These are phyloP conservation scores for Siniperca knerii DNA, from an alignment of 2,113 vertebrate species.

Conservation along the genomic window DNA sequence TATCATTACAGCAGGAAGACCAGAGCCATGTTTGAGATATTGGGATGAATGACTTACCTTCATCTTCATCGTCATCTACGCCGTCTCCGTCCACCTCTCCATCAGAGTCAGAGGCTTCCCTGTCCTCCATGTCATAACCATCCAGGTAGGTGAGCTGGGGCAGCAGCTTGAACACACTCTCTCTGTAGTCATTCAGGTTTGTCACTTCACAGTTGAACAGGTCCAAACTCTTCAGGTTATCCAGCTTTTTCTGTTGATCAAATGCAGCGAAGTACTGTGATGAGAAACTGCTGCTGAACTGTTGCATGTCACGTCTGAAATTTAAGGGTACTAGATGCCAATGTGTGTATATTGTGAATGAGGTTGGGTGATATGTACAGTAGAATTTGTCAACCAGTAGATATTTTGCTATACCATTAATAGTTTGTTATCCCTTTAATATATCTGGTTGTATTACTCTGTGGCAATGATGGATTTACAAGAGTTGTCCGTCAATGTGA, in stretches of 20 bases:
- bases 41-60: slow-evolving; percentile 78
- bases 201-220: slow-evolving; percentile 97
- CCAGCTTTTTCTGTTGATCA: slow-evolving; percentile 90
- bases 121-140: slow-evolving; percentile 91
- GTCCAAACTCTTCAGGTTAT: slow-evolving; percentile 93
- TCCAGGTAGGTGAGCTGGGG: slow-evolving; percentile 93
- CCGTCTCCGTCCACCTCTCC: slow-evolving; percentile 91
- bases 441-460: not conserved
- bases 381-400: not conserved
- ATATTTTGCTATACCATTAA: not conserved
- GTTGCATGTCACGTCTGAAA: too few species aligned
- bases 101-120: slow-evolving; percentile 91
- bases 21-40: not conserved
- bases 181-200: slow-evolving; percentile 92
- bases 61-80: slow-evolving; percentile 90
- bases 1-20: not conserved
- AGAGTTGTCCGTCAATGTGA: not conserved
- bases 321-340: not conserved
- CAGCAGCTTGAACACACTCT: slow-evolving; percentile 92
- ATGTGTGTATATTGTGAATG: not conserved
- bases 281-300: not conserved
- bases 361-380: not conserved
- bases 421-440: not conserved
- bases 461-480: not conserved
- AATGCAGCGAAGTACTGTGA: not conserved